Evolutionary conservation across 2,113 vertebrate species (phyloP).

Genomic region (Lepus americanus): DNA sequence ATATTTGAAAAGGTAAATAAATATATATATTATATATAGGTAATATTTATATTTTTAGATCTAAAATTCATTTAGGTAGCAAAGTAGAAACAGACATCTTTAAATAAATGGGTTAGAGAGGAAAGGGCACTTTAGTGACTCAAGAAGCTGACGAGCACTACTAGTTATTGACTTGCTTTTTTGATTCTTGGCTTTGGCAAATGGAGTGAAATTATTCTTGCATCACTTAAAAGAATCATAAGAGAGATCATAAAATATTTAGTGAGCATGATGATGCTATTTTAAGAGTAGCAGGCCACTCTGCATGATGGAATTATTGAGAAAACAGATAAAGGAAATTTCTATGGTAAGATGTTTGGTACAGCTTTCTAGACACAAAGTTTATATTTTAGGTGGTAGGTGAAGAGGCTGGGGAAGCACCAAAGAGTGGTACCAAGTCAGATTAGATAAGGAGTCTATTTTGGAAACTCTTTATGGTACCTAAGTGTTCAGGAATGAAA

Average conservation of each 20-base stretch:
- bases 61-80: neutral
- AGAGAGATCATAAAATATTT: neutral
- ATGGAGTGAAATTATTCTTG: neutral
- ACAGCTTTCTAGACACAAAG: neutral
- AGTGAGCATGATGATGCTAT: neutral
- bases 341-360: neutral
- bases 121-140: neutral
- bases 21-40: neutral
- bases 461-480: neutral
- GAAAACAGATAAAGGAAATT: neutral
- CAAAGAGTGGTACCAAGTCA: neutral
- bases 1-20: neutral
- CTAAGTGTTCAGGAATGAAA: neutral
- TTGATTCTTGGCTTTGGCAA: neutral
- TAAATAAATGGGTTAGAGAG: neutral
- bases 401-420: neutral
- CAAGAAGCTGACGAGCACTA: neutral
- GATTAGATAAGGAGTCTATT: neutral
- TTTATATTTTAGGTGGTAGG: neutral
- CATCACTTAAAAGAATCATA: neutral
- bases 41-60: too few species aligned
- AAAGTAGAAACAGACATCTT: neutral
- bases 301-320: neutral
- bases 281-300: neutral
- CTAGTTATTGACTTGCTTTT: neutral